These are phyloP conservation scores for Limnodromus scolopaceus DNA, from an alignment of 2,797 vertebrate genomes.

Conservation along the genomic window DNA sequence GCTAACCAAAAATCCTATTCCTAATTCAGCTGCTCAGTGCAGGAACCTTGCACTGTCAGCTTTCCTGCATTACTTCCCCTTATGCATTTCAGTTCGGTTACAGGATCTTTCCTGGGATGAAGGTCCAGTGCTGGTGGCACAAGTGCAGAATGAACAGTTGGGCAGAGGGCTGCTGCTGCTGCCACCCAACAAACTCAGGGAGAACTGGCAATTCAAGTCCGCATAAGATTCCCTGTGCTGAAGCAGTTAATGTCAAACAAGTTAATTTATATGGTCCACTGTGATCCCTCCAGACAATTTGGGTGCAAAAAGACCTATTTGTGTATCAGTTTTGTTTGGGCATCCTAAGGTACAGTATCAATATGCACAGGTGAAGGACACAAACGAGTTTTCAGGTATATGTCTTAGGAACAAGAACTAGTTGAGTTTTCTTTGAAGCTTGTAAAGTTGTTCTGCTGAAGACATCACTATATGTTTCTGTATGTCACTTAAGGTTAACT, in stretches of 20 bases:
- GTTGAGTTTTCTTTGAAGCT: neutral
- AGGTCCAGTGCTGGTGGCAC: neutral
- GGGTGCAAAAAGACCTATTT: neutral
- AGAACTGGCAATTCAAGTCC: neutral
- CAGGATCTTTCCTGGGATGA: neutral
- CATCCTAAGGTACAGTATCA: neutral
- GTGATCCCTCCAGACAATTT: neutral
- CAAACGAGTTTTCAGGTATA: neutral
- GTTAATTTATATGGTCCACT: neutral
- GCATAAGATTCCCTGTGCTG: neutral
- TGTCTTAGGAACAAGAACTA: neutral
- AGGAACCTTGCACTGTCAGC: fast-evolving
- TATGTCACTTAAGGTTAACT: neutral
- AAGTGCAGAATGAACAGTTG: neutral
- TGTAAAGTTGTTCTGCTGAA: neutral
- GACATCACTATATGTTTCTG: neutral
- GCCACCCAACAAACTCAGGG: neutral
- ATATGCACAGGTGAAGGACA: neutral
- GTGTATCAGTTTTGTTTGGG: fast-evolving
- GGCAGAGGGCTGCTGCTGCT: neutral
- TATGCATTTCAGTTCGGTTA: neutral
- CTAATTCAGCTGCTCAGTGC: neutral
- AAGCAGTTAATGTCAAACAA: neutral
- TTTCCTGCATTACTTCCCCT: neutral
- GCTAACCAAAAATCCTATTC: neutral